Evolutionary conservation across 2,113 vertebrate genomes (phyloP).

Genomic region (Calypte anna): DNA sequence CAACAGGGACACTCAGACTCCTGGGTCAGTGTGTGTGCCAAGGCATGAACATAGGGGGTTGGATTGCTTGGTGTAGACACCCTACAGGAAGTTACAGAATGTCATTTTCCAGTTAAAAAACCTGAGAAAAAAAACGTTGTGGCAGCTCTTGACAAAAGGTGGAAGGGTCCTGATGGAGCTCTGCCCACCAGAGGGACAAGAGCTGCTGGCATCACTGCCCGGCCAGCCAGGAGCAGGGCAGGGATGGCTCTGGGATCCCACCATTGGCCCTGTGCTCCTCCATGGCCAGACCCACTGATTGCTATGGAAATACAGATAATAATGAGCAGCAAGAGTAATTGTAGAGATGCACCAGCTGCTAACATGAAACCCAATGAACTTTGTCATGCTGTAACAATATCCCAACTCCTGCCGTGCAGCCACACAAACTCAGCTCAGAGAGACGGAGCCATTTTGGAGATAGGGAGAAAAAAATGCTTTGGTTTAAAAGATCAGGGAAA

Average conservation of each 20-base stretch:
- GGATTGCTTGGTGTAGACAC: fast-evolving
- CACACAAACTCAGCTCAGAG: fast-evolving
- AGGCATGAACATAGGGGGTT: fast-evolving
- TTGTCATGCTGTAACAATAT: fast-evolving
- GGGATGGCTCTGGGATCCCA: fast-evolving
- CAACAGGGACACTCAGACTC: fast-evolving
- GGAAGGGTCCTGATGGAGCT: not conserved
- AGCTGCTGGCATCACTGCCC: fast-evolving
- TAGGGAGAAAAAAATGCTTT: not conserved
- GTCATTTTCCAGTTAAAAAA: not conserved
- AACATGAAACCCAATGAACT: fast-evolving
- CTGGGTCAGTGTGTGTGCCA: fast-evolving
- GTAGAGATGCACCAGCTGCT: not conserved
- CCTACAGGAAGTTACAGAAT: fast-evolving
- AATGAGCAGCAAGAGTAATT: not conserved
- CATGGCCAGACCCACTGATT: fast-evolving
- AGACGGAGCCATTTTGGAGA: not conserved
- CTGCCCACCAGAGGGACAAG: fast-evolving
- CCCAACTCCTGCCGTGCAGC: fast-evolving
- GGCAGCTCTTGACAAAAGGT: fast-evolving
- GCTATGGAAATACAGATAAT: not conserved
- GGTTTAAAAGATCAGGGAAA: not conserved
- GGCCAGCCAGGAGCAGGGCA: fast-evolving
- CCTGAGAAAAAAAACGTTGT: fast-evolving
- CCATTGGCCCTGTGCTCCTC: fast-evolving